Base-by-base conservation (phyloP, 2,888 invertebrate genomes). In the Harmothoe impar region DNA sequence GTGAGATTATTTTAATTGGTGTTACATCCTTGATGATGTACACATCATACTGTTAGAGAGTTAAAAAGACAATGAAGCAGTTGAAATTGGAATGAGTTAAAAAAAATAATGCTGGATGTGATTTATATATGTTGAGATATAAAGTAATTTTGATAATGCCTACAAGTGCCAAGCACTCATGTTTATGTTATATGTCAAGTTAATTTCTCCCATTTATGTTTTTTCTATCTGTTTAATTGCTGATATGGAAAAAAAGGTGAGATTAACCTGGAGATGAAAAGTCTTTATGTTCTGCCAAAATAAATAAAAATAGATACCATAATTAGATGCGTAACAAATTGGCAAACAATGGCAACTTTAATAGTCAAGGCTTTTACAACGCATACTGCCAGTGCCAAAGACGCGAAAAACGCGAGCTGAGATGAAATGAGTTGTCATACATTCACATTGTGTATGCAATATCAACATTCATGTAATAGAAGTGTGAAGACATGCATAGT, bases 151-250 rank as follows among this genome's bases (percentile, higher is more conserved):
- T 62, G 62, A n/a, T 62, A 62, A 62, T 62, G 62, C 15, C 62
- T 62, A n/a, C 62, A 62, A 29, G 29, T 72, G 72, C 72, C 25
- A 72, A 29, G 72, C 72, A 72, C 72, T 72, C 72, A 15, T 72
- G 3, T n/a, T 62, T 7, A n/a, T n/a, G n/a, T n/a, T n/a, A 15
- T 72, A 29, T 72, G 72, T 72, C 25, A 15, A 0, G 31, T 72
- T 62, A 62, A 62, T n/a, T 62, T 20, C n/a, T 62, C 62, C n/a
- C 25, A 3, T 29, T 72, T 72, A 3, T 72, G 29, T 72, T 0
- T 72, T 29, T 25, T 72, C 5, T 72, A 15, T 72, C 31, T 72
- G 25, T 29, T n/a, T 72, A n/a, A 72, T 29, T 72, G 72, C 72
- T 72, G 72, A 25, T 72, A 1, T n/a, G 20, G 72, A 25, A 29